Percentiles rank a stretch among this genome's conserved stretches.
Conservation (phyloP, 2,888 invertebrate species). For the Tribolium freemani region DNA sequence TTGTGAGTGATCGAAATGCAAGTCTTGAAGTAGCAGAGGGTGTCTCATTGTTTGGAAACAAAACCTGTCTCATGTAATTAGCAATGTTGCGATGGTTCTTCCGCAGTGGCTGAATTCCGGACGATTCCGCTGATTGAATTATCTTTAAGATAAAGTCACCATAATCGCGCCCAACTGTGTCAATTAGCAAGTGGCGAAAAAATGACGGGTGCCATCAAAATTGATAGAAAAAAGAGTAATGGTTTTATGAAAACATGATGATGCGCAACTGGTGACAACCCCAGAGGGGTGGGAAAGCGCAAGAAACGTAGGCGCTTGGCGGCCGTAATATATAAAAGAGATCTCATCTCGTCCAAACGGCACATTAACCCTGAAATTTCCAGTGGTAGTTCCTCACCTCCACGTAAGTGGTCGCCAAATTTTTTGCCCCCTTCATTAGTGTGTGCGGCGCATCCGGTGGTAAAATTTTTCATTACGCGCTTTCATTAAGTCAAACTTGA, state of each 20-base stretch:
- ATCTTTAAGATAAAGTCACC: neutral
- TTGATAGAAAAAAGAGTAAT: slow-evolving; percentile 21
- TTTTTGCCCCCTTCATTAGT: slow-evolving; percentile 1
- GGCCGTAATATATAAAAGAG: slow-evolving; percentile 48
- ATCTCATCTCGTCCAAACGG: slow-evolving; percentile 46
- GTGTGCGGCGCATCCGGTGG: neutral
- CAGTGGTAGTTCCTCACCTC: slow-evolving; percentile 44
- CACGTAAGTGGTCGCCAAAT: slow-evolving; percentile 31
- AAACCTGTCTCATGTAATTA: neutral
- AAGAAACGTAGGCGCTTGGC: slow-evolving; percentile 46
- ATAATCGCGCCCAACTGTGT: slow-evolving; percentile 3
- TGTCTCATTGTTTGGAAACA: slow-evolving; percentile 2
- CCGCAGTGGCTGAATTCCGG: neutral
- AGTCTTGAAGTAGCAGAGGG: neutral
- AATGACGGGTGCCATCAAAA: slow-evolving; percentile 1
- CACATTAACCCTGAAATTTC: slow-evolving; percentile 46
- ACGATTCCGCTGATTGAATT: slow-evolving; percentile 14
- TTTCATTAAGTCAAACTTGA: neutral
- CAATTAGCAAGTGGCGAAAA: slow-evolving; percentile 36
- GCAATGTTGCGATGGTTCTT: neutral
- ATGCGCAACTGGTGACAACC: slow-evolving; percentile 43
- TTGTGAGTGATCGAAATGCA: neutral
- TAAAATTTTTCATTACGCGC: neutral
- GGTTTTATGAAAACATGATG: slow-evolving; percentile 42
- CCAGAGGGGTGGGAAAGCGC: slow-evolving; percentile 44